These are phyloP conservation scores for Antechinus stuartii DNA, from an alignment of 2,113 vertebrate species.

Conservation along the genomic window DNA sequence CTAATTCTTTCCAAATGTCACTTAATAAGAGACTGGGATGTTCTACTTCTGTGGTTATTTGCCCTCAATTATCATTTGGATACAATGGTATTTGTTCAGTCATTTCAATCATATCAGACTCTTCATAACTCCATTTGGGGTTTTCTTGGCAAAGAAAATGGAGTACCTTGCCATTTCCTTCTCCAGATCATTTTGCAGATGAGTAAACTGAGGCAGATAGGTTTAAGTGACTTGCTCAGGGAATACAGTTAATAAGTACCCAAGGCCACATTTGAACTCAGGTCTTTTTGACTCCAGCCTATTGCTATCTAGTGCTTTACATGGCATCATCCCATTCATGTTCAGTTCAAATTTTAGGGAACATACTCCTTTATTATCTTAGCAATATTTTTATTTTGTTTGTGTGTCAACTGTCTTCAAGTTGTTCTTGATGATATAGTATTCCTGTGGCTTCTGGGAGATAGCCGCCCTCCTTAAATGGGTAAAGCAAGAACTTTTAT, in stretches of 20 bases:
- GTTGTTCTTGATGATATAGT: background rate
- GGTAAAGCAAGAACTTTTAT: background rate
- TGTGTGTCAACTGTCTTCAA: background rate
- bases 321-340: background rate
- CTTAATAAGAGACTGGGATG: background rate
- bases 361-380: background rate
- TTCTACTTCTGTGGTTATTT: background rate
- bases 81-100: background rate
- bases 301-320: background rate
- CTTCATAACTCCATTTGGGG: background rate
- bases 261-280: background rate
- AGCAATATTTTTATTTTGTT: background rate
- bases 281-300: background rate
- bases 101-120: background rate
- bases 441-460: background rate
- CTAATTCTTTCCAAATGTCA: background rate
- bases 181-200: background rate
- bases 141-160: background rate
- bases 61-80: background rate
- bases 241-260: background rate
- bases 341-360: background rate
- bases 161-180: background rate
- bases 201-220: background rate
- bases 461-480: background rate
- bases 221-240: background rate